Percentiles rank a stretch among this genome's conserved stretches.
Conservation (phyloP, 2,888 invertebrate species). For the Chymomyza caudatula region DNA sequence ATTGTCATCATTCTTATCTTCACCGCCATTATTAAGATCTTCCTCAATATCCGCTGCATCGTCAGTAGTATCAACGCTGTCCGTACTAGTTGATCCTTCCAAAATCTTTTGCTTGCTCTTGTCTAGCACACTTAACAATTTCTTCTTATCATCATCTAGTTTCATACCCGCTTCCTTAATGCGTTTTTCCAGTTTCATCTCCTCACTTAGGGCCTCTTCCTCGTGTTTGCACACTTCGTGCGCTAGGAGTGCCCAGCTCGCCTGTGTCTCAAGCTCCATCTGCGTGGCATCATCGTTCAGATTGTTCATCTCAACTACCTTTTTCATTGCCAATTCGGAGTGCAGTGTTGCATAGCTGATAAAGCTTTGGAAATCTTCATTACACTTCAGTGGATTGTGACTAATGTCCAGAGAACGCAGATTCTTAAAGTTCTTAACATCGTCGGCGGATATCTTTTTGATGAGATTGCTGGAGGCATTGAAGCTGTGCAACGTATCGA, state of each 20-base stretch:
- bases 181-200: slow-evolving; percentile 60
- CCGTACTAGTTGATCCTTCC: slow-evolving; percentile 58
- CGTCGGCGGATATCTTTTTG: slow-evolving; percentile 64
- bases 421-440: slow-evolving; percentile 74
- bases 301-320: slow-evolving; percentile 60
- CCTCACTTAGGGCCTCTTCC: slow-evolving; percentile 33
- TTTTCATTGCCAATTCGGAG: slow-evolving; percentile 63
- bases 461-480: slow-evolving; percentile 79
- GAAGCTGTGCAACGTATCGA: slow-evolving; percentile 80
- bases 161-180: slow-evolving; percentile 62
- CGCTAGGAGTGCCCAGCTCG: slow-evolving; percentile 74
- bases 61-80: slow-evolving; percentile 33
- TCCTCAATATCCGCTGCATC: slow-evolving; percentile 46
- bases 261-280: slow-evolving; percentile 51
- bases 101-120: slow-evolving; percentile 61
- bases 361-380: slow-evolving; percentile 83
- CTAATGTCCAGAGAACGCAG: slow-evolving; percentile 80
- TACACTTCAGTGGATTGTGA: slow-evolving; percentile 84
- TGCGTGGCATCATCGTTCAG: slow-evolving; percentile 58
- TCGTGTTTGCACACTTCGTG: slow-evolving; percentile 75
- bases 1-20: slow-evolving; percentile 71
- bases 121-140: slow-evolving; percentile 64
- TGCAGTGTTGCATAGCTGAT: slow-evolving; percentile 78
- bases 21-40: slow-evolving; percentile 65
- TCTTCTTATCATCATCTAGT: slow-evolving; percentile 65